Evolutionary conservation across 2,113 vertebrate genomes (phyloP).

Genomic region (Platycercus adscitus): DNA sequence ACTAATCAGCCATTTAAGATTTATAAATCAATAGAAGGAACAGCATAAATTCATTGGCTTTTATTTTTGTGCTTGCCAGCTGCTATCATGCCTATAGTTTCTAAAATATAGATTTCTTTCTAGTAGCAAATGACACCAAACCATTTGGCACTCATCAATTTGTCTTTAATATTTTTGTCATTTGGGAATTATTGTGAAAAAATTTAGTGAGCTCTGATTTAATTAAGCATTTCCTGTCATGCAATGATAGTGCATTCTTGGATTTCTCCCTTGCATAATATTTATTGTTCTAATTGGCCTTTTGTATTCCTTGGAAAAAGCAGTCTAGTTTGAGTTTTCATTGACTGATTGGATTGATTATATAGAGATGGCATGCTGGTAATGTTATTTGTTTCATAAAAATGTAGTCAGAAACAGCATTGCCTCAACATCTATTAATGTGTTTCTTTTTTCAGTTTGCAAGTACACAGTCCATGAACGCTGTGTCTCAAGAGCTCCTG

Average conservation of each 20-base stretch:
- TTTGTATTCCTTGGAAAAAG: conserved; percentile 73
- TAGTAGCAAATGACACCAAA: conserved; percentile 72
- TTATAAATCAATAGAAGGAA: conserved; percentile 70
- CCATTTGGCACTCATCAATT: conserved; percentile 79
- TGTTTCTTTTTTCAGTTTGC: conserved; percentile 82
- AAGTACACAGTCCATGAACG: conserved; percentile 94
- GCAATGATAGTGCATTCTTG: conserved; percentile 72
- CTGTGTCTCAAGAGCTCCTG: conserved; percentile 87
- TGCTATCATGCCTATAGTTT: conserved; percentile 73
- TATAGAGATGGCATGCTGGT: conserved; percentile 58
- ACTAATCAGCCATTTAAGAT: conserved; percentile 65
- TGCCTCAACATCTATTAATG: neutral
- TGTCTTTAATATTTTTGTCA: conserved; percentile 79
- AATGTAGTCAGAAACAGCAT: conserved; percentile 19
- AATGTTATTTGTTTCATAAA: conserved; percentile 56
- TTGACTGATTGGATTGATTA: conserved; percentile 74
- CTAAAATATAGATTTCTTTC: conserved; percentile 71
- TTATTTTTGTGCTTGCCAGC: conserved; percentile 64
- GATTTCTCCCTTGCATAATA: conserved; percentile 77
- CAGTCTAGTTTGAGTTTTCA: conserved; percentile 73
- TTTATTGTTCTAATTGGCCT: conserved; percentile 82
- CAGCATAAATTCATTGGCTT: conserved; percentile 59
- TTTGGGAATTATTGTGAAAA: conserved; percentile 80
- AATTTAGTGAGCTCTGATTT: conserved; percentile 75
- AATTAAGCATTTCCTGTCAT: conserved; percentile 83